Evolutionary conservation across 2,113 vertebrate species (phyloP).

Genomic region (Panthera tigris): DNA sequence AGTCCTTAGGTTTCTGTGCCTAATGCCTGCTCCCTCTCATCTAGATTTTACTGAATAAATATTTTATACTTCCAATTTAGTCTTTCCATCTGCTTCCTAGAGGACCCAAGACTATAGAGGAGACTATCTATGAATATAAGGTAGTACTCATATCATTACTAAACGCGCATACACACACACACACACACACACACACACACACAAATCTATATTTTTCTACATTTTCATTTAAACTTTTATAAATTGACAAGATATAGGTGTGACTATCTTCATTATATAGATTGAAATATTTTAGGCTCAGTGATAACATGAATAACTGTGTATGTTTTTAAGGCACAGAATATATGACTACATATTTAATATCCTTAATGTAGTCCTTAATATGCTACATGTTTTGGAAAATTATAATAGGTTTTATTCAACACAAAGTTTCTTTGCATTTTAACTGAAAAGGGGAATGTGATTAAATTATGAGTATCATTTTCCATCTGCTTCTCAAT

Average conservation of each 20-base stretch:
- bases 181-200: rapidly evolving
- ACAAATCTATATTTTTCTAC: background rate
- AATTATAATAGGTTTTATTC: background rate
- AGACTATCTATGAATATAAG: background rate
- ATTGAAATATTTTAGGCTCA: background rate
- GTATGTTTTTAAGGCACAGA: background rate
- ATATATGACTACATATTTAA: background rate
- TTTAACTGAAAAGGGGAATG: background rate
- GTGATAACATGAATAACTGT: background rate
- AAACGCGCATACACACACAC: background rate
- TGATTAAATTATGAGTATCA: background rate
- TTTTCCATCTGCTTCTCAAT: background rate
- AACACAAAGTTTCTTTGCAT: background rate
- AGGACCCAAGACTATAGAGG: background rate
- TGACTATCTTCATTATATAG: background rate
- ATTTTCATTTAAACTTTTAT: background rate
- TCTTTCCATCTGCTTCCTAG: background rate
- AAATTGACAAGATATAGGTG: background rate
- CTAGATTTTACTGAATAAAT: background rate
- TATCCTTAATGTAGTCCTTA: background rate
- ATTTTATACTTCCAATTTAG: background rate
- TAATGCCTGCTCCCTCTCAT: background rate
- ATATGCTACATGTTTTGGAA: background rate
- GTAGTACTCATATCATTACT: background rate
- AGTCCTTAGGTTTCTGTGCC: background rate